Conservation (phyloP, 2,888 invertebrate species). For the Stomorhina lunata region DNA sequence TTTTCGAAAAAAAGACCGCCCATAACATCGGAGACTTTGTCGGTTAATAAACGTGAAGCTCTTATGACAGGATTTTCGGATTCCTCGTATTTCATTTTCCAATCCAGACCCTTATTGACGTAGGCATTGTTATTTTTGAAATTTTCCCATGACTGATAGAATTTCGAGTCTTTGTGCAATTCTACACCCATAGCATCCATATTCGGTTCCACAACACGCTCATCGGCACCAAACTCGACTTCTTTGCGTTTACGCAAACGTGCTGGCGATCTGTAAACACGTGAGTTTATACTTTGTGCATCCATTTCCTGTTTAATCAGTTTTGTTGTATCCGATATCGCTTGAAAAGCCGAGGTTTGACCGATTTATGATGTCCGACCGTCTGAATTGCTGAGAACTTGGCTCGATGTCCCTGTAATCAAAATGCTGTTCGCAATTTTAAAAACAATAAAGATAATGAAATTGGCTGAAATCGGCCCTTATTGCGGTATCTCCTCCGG, state of each 20-base stretch:
- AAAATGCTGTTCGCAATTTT: too few relatives aligned
- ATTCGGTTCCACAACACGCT: constrained; percentile 86
- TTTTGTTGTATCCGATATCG: constrained; percentile 92
- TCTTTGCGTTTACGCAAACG: constrained; percentile 90
- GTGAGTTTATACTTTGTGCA: constrained; percentile 84
- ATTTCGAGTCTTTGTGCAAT: constrained; percentile 97
- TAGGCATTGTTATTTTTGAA: constrained; percentile 99
- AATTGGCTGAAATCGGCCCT: too few relatives aligned
- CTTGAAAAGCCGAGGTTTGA: constrained; percentile 93
- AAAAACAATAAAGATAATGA: too few relatives aligned
- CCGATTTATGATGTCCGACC: too few relatives aligned
- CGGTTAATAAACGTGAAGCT: constrained; percentile 94
- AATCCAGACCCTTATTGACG: constrained; percentile 95
- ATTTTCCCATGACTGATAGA: constrained; percentile 98
- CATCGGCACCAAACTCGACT: constrained; percentile 81
- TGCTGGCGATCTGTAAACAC: constrained; percentile 88
- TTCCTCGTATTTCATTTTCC: constrained; percentile 98
- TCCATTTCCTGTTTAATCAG: constrained; percentile 95
- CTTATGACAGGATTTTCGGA: constrained; percentile 96
- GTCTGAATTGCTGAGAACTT: too few relatives aligned
- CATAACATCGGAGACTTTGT: constrained; percentile 92
- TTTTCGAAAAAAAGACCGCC: constrained; percentile 94
- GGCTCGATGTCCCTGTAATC: too few relatives aligned
- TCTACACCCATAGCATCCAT: constrained; percentile 92
- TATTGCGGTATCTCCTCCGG: too few relatives aligned